A percentile compares a stretch with the other conserved stretches of the same genome.
phyloP scores from a whole-genome alignment of 2,888 invertebrate species.

The Xylophagus ater region DNA sequence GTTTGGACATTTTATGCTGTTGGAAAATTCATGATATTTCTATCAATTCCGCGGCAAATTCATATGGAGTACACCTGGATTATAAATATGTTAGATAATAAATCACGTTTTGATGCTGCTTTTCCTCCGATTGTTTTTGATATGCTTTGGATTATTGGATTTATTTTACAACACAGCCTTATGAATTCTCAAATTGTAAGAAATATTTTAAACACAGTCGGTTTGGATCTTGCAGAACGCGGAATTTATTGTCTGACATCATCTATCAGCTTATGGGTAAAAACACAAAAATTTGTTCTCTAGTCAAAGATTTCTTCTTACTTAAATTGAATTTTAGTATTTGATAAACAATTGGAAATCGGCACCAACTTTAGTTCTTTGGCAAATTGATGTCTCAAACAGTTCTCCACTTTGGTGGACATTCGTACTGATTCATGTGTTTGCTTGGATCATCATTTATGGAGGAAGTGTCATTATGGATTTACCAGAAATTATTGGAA shows the following conservation, averaged over 20 bases:
- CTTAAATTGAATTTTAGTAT: slow-evolving; percentile 31
- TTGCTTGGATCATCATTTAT: slow-evolving; percentile 48
- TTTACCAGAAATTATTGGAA: slow-evolving; percentile 47
- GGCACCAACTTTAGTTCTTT: slow-evolving; percentile 41
- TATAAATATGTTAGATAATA: slow-evolving; percentile 34
- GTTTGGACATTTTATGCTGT: slow-evolving; percentile 43
- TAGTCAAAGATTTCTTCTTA: background rate
- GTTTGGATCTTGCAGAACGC: slow-evolving; percentile 39
- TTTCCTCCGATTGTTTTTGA: slow-evolving; percentile 39
- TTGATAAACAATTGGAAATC: slow-evolving; percentile 43
- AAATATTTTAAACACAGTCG: slow-evolving; percentile 34
- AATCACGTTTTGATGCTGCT: slow-evolving; percentile 31
- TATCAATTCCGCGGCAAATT: slow-evolving; percentile 40
- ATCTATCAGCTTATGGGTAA: slow-evolving; percentile 40
- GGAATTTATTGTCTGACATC: slow-evolving; percentile 42
- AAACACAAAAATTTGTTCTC: slow-evolving; percentile 16
- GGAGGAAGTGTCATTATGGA: slow-evolving; percentile 52
- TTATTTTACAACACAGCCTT: slow-evolving; percentile 48
- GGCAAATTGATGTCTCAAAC: slow-evolving; percentile 44
- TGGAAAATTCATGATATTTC: slow-evolving; percentile 44
- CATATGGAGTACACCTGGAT: slow-evolving; percentile 31
- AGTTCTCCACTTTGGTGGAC: slow-evolving; percentile 40
- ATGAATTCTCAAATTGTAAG: slow-evolving; percentile 43
- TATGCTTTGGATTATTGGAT: slow-evolving; percentile 41
- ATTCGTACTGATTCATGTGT: slow-evolving; percentile 41